Conservation (phyloP, 2,888 invertebrate species). For the Chaitophorus viminalis region DNA sequence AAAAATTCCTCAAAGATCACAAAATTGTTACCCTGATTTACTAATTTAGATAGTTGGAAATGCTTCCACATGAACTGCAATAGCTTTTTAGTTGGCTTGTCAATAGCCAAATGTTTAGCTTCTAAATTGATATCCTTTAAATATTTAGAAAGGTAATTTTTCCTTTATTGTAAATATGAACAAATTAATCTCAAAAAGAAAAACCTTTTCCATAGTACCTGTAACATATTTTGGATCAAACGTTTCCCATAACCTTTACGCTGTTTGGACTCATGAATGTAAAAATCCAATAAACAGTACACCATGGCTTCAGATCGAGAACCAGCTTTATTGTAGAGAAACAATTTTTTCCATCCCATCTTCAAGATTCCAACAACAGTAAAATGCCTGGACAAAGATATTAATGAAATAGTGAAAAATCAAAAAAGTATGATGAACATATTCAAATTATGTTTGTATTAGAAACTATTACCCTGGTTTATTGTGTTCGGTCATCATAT, state of each 20-base stretch:
- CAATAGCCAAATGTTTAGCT: constrained; percentile 85
- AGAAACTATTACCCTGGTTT: neutral
- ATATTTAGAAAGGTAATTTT: neutral
- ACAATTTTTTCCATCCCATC: constrained; percentile 89
- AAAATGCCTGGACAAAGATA: constrained; percentile 36
- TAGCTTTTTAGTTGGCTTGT: constrained; percentile 91
- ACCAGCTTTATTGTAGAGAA: constrained; percentile 79
- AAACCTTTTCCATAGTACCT: constrained; percentile 70
- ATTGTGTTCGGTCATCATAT: constrained; percentile 70
- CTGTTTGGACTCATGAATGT: constrained; percentile 84
- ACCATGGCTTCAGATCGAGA: constrained; percentile 82
- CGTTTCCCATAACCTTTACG: constrained; percentile 85
- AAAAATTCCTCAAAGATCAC: constrained; percentile 53
- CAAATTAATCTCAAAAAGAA: neutral
- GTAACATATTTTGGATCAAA: constrained; percentile 89
- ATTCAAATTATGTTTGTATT: neutral
- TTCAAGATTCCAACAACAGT: constrained; percentile 85
- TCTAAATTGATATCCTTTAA: constrained; percentile 76
- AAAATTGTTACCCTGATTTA: constrained; percentile 53
- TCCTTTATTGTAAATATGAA: neutral
- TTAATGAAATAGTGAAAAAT: neutral
- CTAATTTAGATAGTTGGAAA: constrained; percentile 67
- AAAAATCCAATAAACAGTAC: constrained; percentile 93
- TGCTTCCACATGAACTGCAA: constrained; percentile 85
- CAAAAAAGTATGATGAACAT: no score